These are phyloP conservation scores for Rallus limicola DNA, from an alignment of 2,113 vertebrate species.

Conservation along the genomic window DNA sequence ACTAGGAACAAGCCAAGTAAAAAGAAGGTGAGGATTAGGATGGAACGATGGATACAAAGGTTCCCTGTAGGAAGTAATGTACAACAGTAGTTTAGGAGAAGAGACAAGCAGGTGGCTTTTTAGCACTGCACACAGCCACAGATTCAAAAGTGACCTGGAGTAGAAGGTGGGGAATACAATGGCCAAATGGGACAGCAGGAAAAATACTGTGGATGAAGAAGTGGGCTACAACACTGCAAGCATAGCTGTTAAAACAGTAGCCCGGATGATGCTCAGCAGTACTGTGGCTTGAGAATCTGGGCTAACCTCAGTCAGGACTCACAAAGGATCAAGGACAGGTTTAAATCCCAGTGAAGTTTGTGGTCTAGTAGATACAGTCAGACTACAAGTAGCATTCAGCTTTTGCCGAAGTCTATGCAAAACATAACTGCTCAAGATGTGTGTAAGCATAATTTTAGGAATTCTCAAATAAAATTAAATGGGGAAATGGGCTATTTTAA, in stretches of 20 bases:
- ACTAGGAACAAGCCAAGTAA: not conserved
- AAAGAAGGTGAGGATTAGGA: not conserved
- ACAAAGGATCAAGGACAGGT: not conserved
- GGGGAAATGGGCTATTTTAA: not conserved
- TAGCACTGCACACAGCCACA: not conserved
- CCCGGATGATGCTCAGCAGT: not conserved
- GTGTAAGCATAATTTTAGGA: not conserved
- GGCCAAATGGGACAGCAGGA: not conserved
- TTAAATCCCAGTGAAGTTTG: not conserved
- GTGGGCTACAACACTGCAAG: not conserved
- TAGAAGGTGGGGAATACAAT: not conserved
- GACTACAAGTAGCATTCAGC: not conserved
- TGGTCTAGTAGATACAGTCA: not conserved
- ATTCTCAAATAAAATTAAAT: not conserved
- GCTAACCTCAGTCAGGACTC: not conserved
- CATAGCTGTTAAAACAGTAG: not conserved
- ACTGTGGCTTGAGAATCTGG: not conserved
- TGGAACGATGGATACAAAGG: not conserved
- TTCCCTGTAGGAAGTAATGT: not conserved
- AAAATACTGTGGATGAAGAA: not conserved
- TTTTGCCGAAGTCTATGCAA: not conserved
- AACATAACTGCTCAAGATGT: not conserved
- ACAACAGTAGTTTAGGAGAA: not conserved
- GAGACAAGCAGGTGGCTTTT: not conserved
- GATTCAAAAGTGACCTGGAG: not conserved